Base-by-base conservation (phyloP, 2,888 invertebrate genomes). In the Dorcus hopei region DNA sequence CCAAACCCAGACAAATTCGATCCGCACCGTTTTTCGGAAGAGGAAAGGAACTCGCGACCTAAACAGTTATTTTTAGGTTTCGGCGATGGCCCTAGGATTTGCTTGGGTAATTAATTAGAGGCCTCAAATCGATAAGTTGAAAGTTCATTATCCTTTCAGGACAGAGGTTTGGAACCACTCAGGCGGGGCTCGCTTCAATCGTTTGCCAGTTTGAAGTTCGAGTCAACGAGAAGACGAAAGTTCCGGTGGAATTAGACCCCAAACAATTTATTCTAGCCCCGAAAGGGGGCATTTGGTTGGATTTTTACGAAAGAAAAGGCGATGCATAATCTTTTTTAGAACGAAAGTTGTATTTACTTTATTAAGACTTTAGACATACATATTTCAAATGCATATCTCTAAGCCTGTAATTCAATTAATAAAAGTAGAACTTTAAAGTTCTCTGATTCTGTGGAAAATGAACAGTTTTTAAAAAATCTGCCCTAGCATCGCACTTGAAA, bases 1-100 rank as follows among this genome's bases (percentile, higher is more conserved):
- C 72, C 75, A 1, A 70, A 78, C 26, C 79, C 80, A 0, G 68
- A 74, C n/a, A 67, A 67, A 52, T 80, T 76, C 63, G 72, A 74
- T 60, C 80, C 80, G 0, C 76, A 77, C 38, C 65, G 79, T 19
- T 79, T 79, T 67, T 64, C 66, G 2, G 68, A 69, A 1, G 72
- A 74, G 52, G 66, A 64, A 6, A 72, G 70, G 23, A 58, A 63
- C 5, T 62, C 62, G 4, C 53, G 69, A 8, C 64, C 62, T 6
- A 72, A 70, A 47, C 69, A 65, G 45, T 61, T 65, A 4, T 73
- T 62, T 61, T 47, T 72, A 57, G 68, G 70, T 0, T 69, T 72
- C 41, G 71, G 72, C 14, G 70, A 71, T 43, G 73, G 73, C 3
- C 73, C 73, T 9, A 64, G 72, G 40, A 62, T 61, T 40, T 73